Evolutionary conservation across 2,797 vertebrate species (phyloP).

Genomic region (Enteromius fasciolatus): DNA sequence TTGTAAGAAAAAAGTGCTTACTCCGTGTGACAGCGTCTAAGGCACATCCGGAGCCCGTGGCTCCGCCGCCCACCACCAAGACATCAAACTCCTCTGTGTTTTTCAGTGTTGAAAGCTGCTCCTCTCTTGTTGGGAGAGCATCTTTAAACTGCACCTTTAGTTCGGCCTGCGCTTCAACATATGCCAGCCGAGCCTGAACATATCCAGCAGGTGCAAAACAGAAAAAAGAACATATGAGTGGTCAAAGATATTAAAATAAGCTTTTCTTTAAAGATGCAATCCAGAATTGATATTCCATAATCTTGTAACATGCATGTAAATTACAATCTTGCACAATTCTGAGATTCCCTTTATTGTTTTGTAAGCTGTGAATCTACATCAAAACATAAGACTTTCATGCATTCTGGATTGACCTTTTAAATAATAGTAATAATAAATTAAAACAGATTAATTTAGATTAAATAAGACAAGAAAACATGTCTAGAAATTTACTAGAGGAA

Average conservation of each 20-base stretch:
- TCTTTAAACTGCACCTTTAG: slow-evolving; percentile 68
- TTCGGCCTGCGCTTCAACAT: slow-evolving; percentile 81
- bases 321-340: background rate
- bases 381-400: background rate
- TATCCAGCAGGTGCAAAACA: slow-evolving; percentile 4
- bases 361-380: background rate
- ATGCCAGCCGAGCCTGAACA: slow-evolving; percentile 78
- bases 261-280: slow-evolving; percentile 24
- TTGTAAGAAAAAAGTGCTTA: slow-evolving; percentile 64
- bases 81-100: slow-evolving; percentile 86
- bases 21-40: slow-evolving; percentile 93
- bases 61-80: slow-evolving; percentile 92
- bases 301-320: background rate
- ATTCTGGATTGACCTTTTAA: slow-evolving; percentile 27
- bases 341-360: background rate
- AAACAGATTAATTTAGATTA: background rate
- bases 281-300: slow-evolving; percentile 15
- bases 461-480: slow-evolving; percentile 10
- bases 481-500: background rate
- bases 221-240: background rate
- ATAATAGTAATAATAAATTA: slow-evolving; percentile 6
- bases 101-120: slow-evolving; percentile 79
- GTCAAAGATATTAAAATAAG: background rate
- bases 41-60: slow-evolving; percentile 94
- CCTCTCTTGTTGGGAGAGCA: slow-evolving; percentile 82